These are phyloP conservation scores for Rhizomys pruinosus DNA, from an alignment of 2,113 vertebrate genomes.

Conservation along the genomic window DNA sequence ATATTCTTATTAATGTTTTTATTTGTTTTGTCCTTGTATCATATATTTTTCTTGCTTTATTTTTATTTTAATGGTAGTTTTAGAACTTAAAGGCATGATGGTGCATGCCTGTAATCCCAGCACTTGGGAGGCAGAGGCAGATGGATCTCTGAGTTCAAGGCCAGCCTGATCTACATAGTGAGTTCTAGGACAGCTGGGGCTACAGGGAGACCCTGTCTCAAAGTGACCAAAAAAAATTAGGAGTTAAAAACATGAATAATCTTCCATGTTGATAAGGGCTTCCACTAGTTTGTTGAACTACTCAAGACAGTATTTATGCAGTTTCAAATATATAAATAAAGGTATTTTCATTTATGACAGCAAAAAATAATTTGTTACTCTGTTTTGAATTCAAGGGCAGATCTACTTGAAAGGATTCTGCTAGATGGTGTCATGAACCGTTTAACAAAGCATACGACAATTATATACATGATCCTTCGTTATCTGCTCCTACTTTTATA, in stretches of 20 bases:
- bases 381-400: not conserved
- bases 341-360: not conserved
- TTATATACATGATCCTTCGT: not conserved
- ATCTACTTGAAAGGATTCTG: not conserved
- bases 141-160: too few relatives aligned
- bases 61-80: slow-evolving; percentile 13
- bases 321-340: not conserved
- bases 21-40: not conserved
- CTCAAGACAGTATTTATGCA: not conserved
- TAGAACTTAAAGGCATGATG: not conserved
- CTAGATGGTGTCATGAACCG: not conserved
- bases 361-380: not conserved
- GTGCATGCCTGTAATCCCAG: too few relatives aligned
- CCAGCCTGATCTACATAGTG: too few relatives aligned
- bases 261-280: not conserved
- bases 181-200: too few relatives aligned
- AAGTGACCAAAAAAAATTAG: too few relatives aligned
- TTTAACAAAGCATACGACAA: not conserved
- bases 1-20: not conserved
- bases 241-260: not conserved
- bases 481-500: not conserved
- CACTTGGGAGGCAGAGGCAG: too few relatives aligned
- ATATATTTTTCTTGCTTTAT: not conserved
- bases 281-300: slow-evolving; percentile 4
- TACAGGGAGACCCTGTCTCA: too few relatives aligned